These are phyloP conservation scores for Anastrepha ludens DNA, from an alignment of 1,140 invertebrate genomes.

Conservation along the genomic window DNA sequence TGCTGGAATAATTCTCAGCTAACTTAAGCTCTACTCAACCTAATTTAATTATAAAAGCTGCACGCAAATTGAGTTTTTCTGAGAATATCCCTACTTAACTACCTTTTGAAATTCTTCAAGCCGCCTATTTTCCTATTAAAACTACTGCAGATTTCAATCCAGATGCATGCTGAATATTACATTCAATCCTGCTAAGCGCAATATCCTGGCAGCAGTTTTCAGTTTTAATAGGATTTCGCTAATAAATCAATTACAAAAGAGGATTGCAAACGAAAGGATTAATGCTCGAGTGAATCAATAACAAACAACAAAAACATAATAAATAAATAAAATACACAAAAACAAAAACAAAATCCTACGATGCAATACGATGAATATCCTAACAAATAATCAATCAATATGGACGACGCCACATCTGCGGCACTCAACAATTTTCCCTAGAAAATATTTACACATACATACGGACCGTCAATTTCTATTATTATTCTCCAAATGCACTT, in stretches of 20 bases:
- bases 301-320: neutral
- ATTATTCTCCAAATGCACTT: neutral
- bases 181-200: too few relatives aligned
- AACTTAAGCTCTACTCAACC: too few relatives aligned
- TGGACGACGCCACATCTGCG: neutral
- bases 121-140: too few relatives aligned
- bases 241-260: conserved; percentile 8
- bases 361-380: neutral
- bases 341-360: neutral
- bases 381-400: neutral
- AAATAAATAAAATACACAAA: neutral
- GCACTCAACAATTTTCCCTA: neutral
- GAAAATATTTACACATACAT: neutral
- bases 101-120: too few relatives aligned
- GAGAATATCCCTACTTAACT: too few relatives aligned
- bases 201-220: neutral
- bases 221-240: conserved; percentile 8
- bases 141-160: too few relatives aligned
- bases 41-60: too few relatives aligned
- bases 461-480: neutral
- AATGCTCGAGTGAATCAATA: neutral
- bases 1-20: too few relatives aligned
- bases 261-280: neutral
- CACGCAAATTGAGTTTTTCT: too few relatives aligned
- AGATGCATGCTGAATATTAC: too few relatives aligned